Evolutionary conservation across 64 coral and sea anemone genomes (phyloP).

Genomic region (Dendronephthya gigantea): DNA sequence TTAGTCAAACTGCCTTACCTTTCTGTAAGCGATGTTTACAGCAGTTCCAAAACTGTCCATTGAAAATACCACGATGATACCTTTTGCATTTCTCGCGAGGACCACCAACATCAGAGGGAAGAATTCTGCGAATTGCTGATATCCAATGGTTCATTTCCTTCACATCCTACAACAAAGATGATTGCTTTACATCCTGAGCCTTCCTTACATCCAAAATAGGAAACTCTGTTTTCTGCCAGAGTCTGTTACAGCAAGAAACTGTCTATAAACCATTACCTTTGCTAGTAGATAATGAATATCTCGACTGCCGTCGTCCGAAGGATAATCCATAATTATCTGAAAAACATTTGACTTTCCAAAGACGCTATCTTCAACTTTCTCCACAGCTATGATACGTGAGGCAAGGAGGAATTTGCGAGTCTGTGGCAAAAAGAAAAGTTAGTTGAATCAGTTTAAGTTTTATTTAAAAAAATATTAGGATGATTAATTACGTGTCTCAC

Average conservation of each 20-base stretch:
- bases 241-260: too few relatives aligned
- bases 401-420: slow-evolving; percentile 78
- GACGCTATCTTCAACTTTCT: slow-evolving; percentile 73
- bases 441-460: background rate
- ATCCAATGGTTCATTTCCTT: slow-evolving; percentile 99
- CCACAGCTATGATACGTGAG: slow-evolving; percentile 67
- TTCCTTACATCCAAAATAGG: background rate
- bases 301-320: slow-evolving; percentile 26
- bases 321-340: slow-evolving; percentile 72
- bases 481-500: too few relatives aligned
- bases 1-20: slow-evolving; percentile 30
- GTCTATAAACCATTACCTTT: slow-evolving; percentile 52
- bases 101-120: background rate
- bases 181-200: too few relatives aligned
- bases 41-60: slow-evolving; percentile 73
- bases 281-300: slow-evolving; percentile 60
- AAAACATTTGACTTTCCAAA: slow-evolving; percentile 92
- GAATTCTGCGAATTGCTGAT: slow-evolving; percentile 67
- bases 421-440: slow-evolving; percentile 16
- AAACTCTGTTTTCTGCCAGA: too few relatives aligned
- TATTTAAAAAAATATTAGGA: too few relatives aligned
- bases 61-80: slow-evolving; percentile 69
- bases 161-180: slow-evolving; percentile 45
- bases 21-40: slow-evolving; percentile 42
- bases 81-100: background rate